These are phyloP conservation scores for Pipistrellus kuhlii DNA, from an alignment of 2,797 vertebrate species.

Conservation along the genomic window DNA sequence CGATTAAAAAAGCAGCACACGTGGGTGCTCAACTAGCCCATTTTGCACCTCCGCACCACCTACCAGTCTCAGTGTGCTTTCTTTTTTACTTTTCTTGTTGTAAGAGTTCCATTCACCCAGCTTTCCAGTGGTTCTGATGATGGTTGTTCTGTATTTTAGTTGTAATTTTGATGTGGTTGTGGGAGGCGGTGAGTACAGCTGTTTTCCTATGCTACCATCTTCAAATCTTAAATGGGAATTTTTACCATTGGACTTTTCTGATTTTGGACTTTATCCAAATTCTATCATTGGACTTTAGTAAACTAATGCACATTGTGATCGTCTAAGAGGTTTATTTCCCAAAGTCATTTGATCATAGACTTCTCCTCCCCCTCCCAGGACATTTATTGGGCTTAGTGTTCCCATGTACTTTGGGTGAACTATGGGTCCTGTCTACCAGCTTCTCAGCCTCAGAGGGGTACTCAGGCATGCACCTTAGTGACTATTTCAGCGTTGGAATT, in stretches of 20 bases:
- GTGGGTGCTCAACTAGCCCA: no score
- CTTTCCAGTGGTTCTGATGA: no score
- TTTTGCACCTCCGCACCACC: no score
- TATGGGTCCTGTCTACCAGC: background rate
- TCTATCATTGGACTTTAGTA: background rate
- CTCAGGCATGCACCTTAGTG: background rate
- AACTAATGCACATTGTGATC: background rate
- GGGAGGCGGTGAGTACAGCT: no score
- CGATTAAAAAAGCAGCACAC: no score
- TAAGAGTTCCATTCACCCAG: no score
- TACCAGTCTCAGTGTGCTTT: no score
- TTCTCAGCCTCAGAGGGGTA: background rate
- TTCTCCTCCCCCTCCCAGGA: fast-evolving
- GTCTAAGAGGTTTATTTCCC: background rate
- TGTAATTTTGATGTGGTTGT: no score
- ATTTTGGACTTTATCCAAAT: background rate
- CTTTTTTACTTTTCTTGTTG: no score
- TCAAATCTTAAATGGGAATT: background rate
- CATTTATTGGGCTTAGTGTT: background rate
- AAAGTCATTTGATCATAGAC: background rate
- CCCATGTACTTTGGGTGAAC: background rate
- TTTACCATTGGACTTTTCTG: background rate
- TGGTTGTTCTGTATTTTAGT: no score
- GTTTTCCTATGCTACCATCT: no score
- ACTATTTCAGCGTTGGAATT: background rate